These are phyloP conservation scores for Delichon dasypus DNA, from an alignment of 2,797 vertebrate species.

Conservation along the genomic window DNA sequence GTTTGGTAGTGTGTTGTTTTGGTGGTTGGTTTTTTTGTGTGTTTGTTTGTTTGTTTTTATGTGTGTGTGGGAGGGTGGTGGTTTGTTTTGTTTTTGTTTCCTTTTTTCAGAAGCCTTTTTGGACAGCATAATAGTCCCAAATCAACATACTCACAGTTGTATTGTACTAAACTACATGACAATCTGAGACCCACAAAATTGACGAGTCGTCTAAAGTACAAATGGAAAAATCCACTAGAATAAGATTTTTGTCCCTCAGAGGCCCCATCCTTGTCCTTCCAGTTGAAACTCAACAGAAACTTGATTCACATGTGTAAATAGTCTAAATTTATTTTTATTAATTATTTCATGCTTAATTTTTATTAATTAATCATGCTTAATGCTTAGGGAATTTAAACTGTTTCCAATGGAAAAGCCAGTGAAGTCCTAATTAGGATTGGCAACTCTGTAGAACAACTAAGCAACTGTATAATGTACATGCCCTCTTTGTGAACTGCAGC, in stretches of 20 bases:
- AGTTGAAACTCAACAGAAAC: neutral
- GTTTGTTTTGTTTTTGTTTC: neutral
- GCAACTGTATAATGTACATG: neutral
- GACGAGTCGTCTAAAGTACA: neutral
- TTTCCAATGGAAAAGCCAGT: neutral
- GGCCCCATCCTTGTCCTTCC: neutral
- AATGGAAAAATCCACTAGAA: neutral
- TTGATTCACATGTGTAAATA: neutral
- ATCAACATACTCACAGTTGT: neutral
- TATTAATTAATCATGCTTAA: neutral
- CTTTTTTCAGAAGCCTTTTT: neutral
- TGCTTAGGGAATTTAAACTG: neutral
- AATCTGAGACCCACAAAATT: neutral
- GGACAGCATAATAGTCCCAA: neutral
- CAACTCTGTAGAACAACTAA: neutral
- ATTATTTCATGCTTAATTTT: neutral
- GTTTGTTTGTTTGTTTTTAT: too few species aligned
- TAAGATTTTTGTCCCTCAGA: neutral
- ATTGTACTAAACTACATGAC: neutral
- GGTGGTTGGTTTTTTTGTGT: too few species aligned
- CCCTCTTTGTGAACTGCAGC: neutral
- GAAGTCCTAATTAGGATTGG: neutral
- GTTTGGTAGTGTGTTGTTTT: too few species aligned
- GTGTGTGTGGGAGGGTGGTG: too few species aligned
- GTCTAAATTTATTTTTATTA: neutral